Conservation (phyloP, 2,888 invertebrate genomes). For the Oithona nana region DNA sequence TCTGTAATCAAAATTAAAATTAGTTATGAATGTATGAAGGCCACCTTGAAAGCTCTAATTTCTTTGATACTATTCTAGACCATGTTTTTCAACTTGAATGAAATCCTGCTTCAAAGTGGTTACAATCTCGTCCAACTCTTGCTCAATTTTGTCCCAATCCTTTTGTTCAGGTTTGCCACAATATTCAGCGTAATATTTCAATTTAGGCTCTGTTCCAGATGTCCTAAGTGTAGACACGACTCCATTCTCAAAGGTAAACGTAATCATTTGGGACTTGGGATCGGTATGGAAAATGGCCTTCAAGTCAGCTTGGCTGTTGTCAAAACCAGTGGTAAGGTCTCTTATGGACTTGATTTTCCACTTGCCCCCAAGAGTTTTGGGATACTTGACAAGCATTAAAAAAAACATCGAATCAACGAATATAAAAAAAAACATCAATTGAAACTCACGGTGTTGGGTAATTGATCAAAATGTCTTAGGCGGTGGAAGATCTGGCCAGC, state of each 20-base stretch:
- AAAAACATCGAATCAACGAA: too few relatives aligned
- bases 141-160: slow-evolving; percentile 33
- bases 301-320: slow-evolving; percentile 46
- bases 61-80: too few relatives aligned
- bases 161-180: slow-evolving; percentile 44
- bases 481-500: slow-evolving; percentile 58
- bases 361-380: slow-evolving; percentile 33
- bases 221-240: slow-evolving; percentile 72
- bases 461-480: slow-evolving; percentile 49
- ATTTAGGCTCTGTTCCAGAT: slow-evolving; percentile 96
- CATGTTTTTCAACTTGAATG: not conserved
- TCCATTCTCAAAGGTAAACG: slow-evolving; percentile 71
- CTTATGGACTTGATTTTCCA: slow-evolving; percentile 42
- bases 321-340: slow-evolving; percentile 74
- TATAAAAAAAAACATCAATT: too few relatives aligned
- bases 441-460: slow-evolving; percentile 37
- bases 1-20: too few relatives aligned
- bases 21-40: too few relatives aligned
- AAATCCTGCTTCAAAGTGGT: slow-evolving; percentile 48
- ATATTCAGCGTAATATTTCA: slow-evolving; percentile 93
- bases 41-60: too few relatives aligned
- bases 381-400: too few relatives aligned
- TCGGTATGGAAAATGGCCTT: slow-evolving; percentile 49
- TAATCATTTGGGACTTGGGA: slow-evolving; percentile 65
- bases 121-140: slow-evolving; percentile 50